Base-by-base conservation (phyloP, 2,888 invertebrate species). In the Calameuta pallipes region DNA sequence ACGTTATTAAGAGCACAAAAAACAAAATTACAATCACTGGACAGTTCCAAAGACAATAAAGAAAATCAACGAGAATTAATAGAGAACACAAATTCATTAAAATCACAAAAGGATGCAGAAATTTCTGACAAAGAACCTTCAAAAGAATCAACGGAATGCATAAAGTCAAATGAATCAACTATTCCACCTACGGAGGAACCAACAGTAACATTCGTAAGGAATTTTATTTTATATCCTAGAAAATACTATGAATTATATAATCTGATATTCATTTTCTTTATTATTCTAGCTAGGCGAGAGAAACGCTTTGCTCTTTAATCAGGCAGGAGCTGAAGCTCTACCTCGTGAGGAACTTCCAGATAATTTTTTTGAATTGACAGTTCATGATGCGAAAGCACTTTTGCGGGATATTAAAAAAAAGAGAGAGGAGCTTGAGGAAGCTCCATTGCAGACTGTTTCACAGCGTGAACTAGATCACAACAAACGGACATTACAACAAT, bases 361-460 rank as follows among this genome's bases (percentile, higher is more conserved):
- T 91, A 96, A 96, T 75, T 98, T 98, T 91, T 98, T 96, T 90
- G 96, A 98, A 81, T 92, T 98, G 71, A 97, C 97, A 1, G 93
- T 97, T 73, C 94, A 95, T 79, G 98, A 98, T 93, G 95, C 97
- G 0, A 95, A 94, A 86, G 93, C 93, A 88, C 93, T 98, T 79
- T 93, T 96, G 78, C 93, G 94, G 76, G 97, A 97, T 87, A 93
- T 97, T 56, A 95, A 95, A 87, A 94, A 94, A 86, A 93, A 93
- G 70, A 91, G 95, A 4, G 90, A 93, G 41, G 94, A 94, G 76
- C 89, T 95, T 78, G 96, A 96, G 88, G 95, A 96, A 79, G 94
- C 94, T 15, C 96, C 96, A 1, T 91, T 98, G 74, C 92, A 95
- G 85, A 97, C 97, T 0, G 92, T 94, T 31, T 92, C 94, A 69